A percentile compares a stretch with the other conserved stretches of the same genome.
These are phyloP conservation scores for Athetis lepigone DNA, from an alignment of 2,888 invertebrate genomes.

Conservation along the genomic window DNA sequence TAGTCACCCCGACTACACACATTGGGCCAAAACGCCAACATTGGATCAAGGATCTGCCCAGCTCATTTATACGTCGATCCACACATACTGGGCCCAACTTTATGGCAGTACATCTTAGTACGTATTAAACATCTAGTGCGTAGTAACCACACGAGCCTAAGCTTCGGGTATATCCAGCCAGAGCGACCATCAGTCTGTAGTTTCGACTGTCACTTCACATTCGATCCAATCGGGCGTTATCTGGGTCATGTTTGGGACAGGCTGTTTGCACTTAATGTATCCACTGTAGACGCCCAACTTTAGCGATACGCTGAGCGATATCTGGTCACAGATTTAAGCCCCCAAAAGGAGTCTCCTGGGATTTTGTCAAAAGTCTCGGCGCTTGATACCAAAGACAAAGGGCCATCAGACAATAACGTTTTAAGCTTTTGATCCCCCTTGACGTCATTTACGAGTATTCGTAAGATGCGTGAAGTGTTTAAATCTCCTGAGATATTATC, in stretches of 20 bases:
- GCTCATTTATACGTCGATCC: constrained; percentile 16
- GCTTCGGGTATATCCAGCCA: constrained; percentile 1
- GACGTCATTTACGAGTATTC: constrained; percentile 36
- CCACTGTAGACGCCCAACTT: neutral
- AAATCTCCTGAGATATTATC: constrained; percentile 32
- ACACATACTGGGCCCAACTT: constrained; percentile 11
- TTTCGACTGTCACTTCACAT: neutral
- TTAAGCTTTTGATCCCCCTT: constrained; percentile 51
- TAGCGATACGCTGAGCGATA: neutral
- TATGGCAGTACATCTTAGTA: neutral
- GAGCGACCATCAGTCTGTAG: neutral
- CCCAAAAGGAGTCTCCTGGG: constrained; percentile 23
- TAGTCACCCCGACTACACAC: constrained; percentile 26
- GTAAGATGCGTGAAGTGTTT: constrained; percentile 37
- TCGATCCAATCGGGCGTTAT: constrained; percentile 4
- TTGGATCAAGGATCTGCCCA: constrained; percentile 24
- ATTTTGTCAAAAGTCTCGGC: constrained; percentile 26
- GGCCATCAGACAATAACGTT: constrained; percentile 44
- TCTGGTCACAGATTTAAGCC: constrained; percentile 17
- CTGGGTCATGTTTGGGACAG: constrained; percentile 24
- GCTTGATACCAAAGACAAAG: constrained; percentile 50
- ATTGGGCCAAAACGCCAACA: constrained; percentile 23
- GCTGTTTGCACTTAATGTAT: constrained; percentile 10
- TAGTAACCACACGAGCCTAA: neutral
- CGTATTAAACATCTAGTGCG: constrained; percentile 14